Conservation (phyloP, 2,797 vertebrate species). For the Peromyscus aztecus region DNA sequence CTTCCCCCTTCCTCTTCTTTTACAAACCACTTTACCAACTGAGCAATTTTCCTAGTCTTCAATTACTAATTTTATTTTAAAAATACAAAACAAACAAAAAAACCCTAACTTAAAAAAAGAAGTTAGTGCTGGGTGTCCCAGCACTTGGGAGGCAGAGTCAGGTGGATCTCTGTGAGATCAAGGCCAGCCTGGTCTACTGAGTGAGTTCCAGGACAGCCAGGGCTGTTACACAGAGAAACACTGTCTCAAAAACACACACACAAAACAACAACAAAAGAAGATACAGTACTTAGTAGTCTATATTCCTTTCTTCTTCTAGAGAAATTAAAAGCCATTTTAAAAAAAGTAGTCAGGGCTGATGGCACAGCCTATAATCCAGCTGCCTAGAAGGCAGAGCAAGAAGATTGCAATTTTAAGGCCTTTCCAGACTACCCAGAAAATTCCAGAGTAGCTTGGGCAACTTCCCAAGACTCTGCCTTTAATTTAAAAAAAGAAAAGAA, state of each 20-base stretch:
- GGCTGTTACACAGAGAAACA: not conserved
- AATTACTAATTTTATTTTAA: slow-evolving; percentile 44
- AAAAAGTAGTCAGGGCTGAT: not conserved
- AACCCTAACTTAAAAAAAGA: not conserved
- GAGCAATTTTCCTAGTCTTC: not conserved
- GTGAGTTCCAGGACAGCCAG: not conserved
- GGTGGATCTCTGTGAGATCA: not conserved
- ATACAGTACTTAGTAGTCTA: not conserved
- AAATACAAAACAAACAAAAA: not conserved
- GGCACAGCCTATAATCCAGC: not conserved
- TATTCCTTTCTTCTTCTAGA: slow-evolving; percentile 5
- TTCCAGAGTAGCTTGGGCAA: not conserved
- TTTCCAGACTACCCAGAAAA: not conserved
- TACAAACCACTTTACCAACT: not conserved
- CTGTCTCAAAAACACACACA: not conserved
- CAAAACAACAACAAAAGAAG: not conserved
- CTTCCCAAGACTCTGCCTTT: not conserved
- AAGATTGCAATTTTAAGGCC: not conserved
- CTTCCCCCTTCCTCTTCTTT: not conserved
- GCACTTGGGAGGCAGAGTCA: not conserved
- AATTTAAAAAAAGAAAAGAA: not conserved
- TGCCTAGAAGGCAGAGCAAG: not conserved
- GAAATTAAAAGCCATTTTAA: slow-evolving; percentile 47
- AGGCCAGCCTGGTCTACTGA: not conserved
- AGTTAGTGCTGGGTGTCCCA: not conserved